A percentile compares a stretch with the other conserved stretches of the same genome.
phyloP scores from a whole-genome alignment of 2,888 invertebrate genomes.

The Carcina quercana region DNA sequence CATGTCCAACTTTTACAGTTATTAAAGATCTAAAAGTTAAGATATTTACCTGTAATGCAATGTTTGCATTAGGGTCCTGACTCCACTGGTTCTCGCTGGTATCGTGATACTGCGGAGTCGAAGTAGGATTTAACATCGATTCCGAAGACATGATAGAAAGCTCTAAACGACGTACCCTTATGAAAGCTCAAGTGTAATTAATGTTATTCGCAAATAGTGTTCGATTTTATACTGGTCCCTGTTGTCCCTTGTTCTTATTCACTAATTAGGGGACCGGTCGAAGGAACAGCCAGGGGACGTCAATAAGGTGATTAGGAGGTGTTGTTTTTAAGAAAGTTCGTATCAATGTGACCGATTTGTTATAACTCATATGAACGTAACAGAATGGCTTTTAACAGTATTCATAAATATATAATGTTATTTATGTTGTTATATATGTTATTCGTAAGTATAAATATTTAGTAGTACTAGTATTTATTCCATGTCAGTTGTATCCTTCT shows the following conservation, averaged over 20 bases:
- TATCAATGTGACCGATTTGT: too few relatives aligned
- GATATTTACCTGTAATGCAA: conserved; percentile 25
- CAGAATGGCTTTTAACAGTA: too few relatives aligned
- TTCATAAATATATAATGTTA: too few relatives aligned
- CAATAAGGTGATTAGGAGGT: conserved; percentile 1
- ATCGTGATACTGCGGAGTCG: conserved; percentile 14
- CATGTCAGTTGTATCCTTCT: too few relatives aligned
- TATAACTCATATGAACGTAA: too few relatives aligned
- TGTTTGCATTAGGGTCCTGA: conserved; percentile 17
- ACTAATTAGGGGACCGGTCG: conserved; percentile 4
- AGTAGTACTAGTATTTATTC: too few relatives aligned
- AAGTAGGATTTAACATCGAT: neutral
- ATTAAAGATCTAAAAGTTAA: conserved; percentile 3
- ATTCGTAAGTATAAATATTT: too few relatives aligned
- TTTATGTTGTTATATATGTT: too few relatives aligned
- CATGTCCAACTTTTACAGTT: too few relatives aligned
- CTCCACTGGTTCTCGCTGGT: conserved; percentile 28
- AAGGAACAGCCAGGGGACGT: neutral
- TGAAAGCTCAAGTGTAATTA: conserved; percentile 6
- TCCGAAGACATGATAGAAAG: conserved; percentile 17
- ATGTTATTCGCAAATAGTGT: neutral
- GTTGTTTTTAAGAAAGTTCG: too few relatives aligned
- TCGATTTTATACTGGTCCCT: conserved; percentile 11
- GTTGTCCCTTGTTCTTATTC: neutral
- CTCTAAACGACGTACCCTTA: conserved; percentile 1